A percentile compares a stretch with the other conserved stretches of the same genome.
Evolutionary conservation across 2,797 vertebrate genomes (phyloP).

Genomic region (Crenuchus spilurus): DNA sequence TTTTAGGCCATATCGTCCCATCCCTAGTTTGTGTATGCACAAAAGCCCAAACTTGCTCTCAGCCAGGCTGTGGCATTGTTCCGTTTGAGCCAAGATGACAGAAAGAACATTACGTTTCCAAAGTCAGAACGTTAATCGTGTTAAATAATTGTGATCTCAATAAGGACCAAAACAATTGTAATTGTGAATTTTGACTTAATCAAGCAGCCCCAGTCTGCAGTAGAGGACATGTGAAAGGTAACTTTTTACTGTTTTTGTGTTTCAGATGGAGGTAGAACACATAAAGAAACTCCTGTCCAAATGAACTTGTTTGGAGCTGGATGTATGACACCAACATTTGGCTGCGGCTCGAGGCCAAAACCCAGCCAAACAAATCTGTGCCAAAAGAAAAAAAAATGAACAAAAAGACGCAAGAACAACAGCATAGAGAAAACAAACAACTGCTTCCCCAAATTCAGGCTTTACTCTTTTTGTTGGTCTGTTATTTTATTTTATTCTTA

Average conservation of each 20-base stretch:
- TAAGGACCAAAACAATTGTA: no score
- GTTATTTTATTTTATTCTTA: slow-evolving; percentile 45
- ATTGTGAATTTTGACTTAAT: no score
- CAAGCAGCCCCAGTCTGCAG: no score
- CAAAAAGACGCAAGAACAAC: slow-evolving; percentile 55
- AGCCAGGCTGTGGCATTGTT: no score
- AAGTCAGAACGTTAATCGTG: no score
- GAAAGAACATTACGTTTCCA: no score
- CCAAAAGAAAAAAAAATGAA: slow-evolving; percentile 83
- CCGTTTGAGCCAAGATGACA: no score
- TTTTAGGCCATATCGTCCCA: no score
- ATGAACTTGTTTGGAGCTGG: slow-evolving; percentile 76
- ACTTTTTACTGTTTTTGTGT: slow-evolving; percentile 53
- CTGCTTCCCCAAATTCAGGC: slow-evolving; percentile 52
- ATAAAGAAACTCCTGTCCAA: slow-evolving; percentile 97
- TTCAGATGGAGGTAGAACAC: slow-evolving; percentile 95
- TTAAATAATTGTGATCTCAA: no score
- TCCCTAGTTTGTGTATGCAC: no score
- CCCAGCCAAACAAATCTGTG: slow-evolving; percentile 90
- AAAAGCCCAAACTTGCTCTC: no score
- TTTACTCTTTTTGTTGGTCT: slow-evolving; percentile 64
- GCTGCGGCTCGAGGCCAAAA: slow-evolving; percentile 75
- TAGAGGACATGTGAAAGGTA: neutral
- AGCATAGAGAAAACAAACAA: slow-evolving; percentile 64
- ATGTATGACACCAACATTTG: slow-evolving; percentile 70